Conservation (phyloP, 2,888 invertebrate genomes). For the Callimorpha dominula region DNA sequence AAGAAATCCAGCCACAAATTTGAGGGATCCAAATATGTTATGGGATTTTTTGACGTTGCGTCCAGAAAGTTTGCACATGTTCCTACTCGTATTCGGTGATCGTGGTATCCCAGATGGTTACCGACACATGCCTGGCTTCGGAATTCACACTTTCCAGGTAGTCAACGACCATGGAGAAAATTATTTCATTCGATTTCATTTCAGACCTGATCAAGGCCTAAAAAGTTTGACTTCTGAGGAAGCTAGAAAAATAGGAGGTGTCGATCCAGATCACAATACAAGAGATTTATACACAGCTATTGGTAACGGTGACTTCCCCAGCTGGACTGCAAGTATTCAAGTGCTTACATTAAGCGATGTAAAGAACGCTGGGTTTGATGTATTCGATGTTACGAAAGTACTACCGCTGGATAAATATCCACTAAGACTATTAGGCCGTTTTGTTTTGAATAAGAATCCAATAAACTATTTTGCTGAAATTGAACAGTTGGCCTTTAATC, state of each 20-base stretch:
- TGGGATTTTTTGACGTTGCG: constrained; percentile 13
- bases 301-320: constrained; percentile 89
- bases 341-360: constrained; percentile 94
- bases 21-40: constrained; percentile 5
- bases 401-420: constrained; percentile 93
- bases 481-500: constrained; percentile 95
- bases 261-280: constrained; percentile 94
- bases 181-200: constrained; percentile 95
- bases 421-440: constrained; percentile 92
- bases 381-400: constrained; percentile 96
- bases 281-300: constrained; percentile 96
- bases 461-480: constrained; percentile 96
- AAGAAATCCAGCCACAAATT: constrained; percentile 14
- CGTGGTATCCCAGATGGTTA: constrained; percentile 96
- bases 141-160: constrained; percentile 95
- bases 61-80: constrained; percentile 65
- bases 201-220: constrained; percentile 94
- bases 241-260: constrained; percentile 88
- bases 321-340: constrained; percentile 93
- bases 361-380: constrained; percentile 91
- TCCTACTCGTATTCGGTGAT: constrained; percentile 93
- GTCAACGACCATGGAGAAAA: constrained; percentile 90
- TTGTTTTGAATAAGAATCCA: constrained; percentile 95
- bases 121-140: constrained; percentile 96
- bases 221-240: constrained; percentile 89